phyloP scores from a whole-genome alignment of 2,888 invertebrate genomes.

The Hyposoter dolosus region DNA sequence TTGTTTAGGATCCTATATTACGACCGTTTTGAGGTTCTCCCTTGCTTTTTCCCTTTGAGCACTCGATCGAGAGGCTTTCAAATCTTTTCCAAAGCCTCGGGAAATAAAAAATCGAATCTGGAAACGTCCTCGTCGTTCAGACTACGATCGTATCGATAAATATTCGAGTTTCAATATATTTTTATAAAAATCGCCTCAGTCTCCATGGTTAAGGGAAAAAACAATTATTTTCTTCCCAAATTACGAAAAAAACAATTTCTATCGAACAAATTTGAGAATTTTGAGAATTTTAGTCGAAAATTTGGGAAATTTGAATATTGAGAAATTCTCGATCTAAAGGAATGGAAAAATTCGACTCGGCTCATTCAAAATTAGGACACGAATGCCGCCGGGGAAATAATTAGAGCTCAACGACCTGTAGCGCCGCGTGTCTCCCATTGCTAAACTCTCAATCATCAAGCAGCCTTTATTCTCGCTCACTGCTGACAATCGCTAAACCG shows the following conservation, averaged over 20 bases:
- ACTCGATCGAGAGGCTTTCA: background rate
- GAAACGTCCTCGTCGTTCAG: background rate
- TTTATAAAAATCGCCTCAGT: background rate
- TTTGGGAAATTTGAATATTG: no score
- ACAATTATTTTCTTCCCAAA: background rate
- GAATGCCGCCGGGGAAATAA: conserved; percentile 2
- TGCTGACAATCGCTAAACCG: conserved; percentile 69
- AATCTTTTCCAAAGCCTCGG: background rate
- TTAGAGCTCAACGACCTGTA: conserved; percentile 73
- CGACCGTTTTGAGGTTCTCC: conserved; percentile 1
- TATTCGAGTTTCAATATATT: background rate
- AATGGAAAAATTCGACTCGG: background rate
- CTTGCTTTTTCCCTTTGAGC: background rate
- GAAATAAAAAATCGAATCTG: background rate
- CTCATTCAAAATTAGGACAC: background rate
- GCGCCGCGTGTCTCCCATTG: conserved; percentile 60
- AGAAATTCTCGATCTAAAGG: background rate
- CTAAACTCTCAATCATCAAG: conserved; percentile 61
- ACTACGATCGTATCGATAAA: background rate
- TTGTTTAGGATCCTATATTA: conserved; percentile 14
- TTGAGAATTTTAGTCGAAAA: no score
- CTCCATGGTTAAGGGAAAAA: background rate
- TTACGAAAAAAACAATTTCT: background rate
- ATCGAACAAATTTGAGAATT: no score
- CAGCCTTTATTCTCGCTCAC: conserved; percentile 7